phyloP scores from a whole-genome alignment of 2,797 vertebrate genomes.

The Halcyon smyrnensis region DNA sequence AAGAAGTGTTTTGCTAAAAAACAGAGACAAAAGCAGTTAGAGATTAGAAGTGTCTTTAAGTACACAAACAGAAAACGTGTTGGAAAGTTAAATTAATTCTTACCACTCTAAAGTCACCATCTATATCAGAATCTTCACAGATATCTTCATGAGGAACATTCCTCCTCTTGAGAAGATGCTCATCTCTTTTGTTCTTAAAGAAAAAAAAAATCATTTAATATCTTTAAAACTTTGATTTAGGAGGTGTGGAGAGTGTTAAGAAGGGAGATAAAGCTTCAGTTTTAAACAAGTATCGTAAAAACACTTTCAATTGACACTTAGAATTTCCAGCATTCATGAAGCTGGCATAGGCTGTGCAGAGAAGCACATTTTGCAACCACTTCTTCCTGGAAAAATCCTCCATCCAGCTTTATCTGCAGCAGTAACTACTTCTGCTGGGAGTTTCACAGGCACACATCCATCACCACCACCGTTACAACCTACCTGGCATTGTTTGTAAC shows the following conservation, averaged over 20 bases:
- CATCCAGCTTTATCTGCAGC: background rate
- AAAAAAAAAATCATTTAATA: background rate
- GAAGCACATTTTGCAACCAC: background rate
- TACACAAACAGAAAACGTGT: background rate
- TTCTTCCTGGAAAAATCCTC: background rate
- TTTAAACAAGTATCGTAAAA: background rate
- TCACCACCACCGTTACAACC: background rate
- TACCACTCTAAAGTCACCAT: conserved; percentile 97
- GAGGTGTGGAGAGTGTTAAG: rapidly evolving
- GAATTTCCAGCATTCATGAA: background rate
- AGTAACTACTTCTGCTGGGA: background rate
- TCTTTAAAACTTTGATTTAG: background rate
- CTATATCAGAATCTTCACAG: conserved; percentile 95
- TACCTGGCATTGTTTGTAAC: background rate
- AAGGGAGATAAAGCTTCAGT: background rate
- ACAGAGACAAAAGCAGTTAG: conserved; percentile 39
- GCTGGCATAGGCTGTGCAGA: background rate
- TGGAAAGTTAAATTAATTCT: background rate
- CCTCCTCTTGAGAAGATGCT: conserved; percentile 97
- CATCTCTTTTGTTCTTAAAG: conserved; percentile 95
- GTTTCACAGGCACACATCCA: background rate
- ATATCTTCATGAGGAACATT: conserved; percentile 97
- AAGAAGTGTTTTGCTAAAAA: conserved; percentile 95
- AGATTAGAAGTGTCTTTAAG: background rate
- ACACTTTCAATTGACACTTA: background rate